Evolutionary conservation across 2,888 invertebrate genomes (phyloP), one percentile per base, ranked within the genome.

Genomic region (Brassicogethes aeneus): DNA sequence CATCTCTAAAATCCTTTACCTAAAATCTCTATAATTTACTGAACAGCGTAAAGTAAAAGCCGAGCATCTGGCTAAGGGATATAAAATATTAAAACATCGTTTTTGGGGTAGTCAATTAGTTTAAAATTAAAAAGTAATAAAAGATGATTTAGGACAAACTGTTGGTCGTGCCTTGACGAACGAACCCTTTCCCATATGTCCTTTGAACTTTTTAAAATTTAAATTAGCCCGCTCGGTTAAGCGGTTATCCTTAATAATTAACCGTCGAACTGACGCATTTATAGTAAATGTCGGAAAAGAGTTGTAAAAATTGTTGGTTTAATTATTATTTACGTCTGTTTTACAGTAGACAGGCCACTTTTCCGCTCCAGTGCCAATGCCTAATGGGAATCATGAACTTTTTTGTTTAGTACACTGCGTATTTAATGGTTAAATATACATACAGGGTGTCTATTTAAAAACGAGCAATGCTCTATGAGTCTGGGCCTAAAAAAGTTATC

Each of bases 181-280:
- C n/a, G 44, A 56, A 56, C 55, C 56, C 56, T 55, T 56, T 51
- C 46, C 50, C 51, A 49, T 48, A 52, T 53, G 54, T 41, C 40
- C 36, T 15, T 36, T 17, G 14, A 17, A 15, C 15, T 13, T 37
- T 29, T 37, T 31, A 14, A 15, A 32, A 32, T 32, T 32, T 32
- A 32, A 32, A 32, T 32, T 32, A 32, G 14, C 5, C 3, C 23
- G 12, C 3, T 37, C 31, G 39, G 39, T 33, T 33, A 39, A 16
- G n/a, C 29, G 39, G 31, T 39, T 33, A 33, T 33, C 39, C 31
- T 39, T 37, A 10, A 15, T 33, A n/a, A 39, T 31, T 10, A 33
- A 33, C 33, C 23, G 23, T 37, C 37, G 13, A 13, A 32, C n/a
- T n/a, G n/a, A n/a, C n/a, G 32, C 8, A 5, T 10, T 10, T 23